Conservation (phyloP, 2,888 invertebrate species). For the Morpho achilles region DNA sequence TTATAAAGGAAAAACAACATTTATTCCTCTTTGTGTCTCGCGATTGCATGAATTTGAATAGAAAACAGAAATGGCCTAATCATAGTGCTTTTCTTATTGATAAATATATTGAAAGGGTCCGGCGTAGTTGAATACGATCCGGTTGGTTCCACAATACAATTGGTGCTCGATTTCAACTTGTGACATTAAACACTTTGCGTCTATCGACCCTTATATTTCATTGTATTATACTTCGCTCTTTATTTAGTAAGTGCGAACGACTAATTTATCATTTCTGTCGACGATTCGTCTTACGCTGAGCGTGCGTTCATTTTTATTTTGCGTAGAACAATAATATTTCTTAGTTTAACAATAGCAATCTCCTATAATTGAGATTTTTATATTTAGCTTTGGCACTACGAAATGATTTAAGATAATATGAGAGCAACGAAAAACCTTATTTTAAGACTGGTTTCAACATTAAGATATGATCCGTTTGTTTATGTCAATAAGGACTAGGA, state of each 20-base stretch:
- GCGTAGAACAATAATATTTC: slow-evolving; percentile 29
- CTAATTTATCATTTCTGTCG: slow-evolving; percentile 64
- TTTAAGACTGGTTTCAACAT: too few relatives aligned
- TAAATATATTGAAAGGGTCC: not conserved
- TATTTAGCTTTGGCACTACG: too few relatives aligned
- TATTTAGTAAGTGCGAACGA: slow-evolving; percentile 55
- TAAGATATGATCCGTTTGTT: too few relatives aligned
- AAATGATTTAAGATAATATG: too few relatives aligned
- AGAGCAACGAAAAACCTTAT: too few relatives aligned
- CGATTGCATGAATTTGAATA: not conserved
- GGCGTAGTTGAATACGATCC: not conserved
- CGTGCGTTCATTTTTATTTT: slow-evolving; percentile 6
- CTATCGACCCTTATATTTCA: slow-evolving; percentile 57
- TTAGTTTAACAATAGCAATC: too few relatives aligned
- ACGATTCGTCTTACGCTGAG: not conserved
- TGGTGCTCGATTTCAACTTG: slow-evolving; percentile 48
- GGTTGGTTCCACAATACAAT: slow-evolving; percentile 14
- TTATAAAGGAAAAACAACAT: too few relatives aligned
- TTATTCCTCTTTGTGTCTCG: too few relatives aligned
- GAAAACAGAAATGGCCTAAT: not conserved
- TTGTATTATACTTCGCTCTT: slow-evolving; percentile 51
- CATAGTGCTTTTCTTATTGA: not conserved
- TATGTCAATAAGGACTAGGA: too few relatives aligned
- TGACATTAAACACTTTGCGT: slow-evolving; percentile 46
- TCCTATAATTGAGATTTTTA: too few relatives aligned